Conservation (phyloP, 2,113 vertebrate genomes). For the Petrocephalus microphthalmus region DNA sequence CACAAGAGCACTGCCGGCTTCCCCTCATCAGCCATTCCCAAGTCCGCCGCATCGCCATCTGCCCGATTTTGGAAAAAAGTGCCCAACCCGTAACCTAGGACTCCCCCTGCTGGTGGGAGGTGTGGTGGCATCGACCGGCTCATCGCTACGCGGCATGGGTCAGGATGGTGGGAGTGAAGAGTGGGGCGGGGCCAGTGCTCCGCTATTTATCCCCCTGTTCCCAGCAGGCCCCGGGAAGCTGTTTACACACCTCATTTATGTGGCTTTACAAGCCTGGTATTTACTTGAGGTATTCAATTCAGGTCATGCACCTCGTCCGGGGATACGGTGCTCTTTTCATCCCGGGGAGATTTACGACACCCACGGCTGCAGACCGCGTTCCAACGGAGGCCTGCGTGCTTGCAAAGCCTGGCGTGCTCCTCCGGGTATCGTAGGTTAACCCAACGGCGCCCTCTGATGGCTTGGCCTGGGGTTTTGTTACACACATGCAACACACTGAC, state of each 20-base stretch:
- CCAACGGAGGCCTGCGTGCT: neutral
- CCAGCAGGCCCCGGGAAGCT: neutral
- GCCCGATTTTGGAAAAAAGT: neutral
- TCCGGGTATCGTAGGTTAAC: neutral
- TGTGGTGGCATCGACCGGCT: neutral
- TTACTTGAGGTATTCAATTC: neutral
- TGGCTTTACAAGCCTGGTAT: constrained; percentile 2
- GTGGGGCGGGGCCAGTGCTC: neutral
- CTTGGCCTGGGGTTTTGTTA: neutral
- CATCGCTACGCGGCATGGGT: neutral
- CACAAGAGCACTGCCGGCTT: neutral
- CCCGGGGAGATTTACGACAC: neutral
- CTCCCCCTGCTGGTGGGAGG: neutral
- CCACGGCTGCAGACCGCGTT: neutral
- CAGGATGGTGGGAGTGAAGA: neutral
- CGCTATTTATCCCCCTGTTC: neutral
- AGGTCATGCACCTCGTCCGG: neutral
- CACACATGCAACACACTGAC: neutral
- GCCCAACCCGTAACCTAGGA: neutral
- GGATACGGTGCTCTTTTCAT: neutral
- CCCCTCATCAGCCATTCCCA: neutral
- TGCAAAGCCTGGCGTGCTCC: neutral
- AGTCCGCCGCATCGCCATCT: neutral
- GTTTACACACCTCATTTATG: neutral
- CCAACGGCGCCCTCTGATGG: neutral